Evolutionary conservation across 2,797 vertebrate genomes (phyloP).

Genomic region (Crypturellus tataupa): DNA sequence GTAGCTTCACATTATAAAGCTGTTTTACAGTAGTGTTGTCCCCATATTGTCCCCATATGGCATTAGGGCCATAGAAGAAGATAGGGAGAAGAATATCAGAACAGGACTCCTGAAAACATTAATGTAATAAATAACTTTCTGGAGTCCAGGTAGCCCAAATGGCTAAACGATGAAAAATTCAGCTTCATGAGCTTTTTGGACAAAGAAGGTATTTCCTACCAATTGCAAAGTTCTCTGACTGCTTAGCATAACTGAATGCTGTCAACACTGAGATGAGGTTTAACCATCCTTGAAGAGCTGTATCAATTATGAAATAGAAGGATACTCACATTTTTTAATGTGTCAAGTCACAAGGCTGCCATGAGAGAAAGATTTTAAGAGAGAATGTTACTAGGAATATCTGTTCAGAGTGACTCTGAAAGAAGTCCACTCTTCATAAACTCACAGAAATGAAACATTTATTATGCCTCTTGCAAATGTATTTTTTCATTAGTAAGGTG

Average conservation of each 20-base stretch:
- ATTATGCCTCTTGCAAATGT: too few relatives aligned
- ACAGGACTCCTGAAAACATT: neutral
- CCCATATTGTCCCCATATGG: neutral
- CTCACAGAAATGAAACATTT: neutral
- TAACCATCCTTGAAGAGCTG: neutral
- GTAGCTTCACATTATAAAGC: neutral
- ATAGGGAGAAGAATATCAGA: neutral
- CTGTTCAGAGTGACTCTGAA: neutral
- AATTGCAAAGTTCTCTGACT: neutral
- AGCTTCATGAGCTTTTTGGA: neutral
- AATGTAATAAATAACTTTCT: neutral
- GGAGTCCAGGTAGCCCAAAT: neutral
- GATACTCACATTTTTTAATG: neutral
- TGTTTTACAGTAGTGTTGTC: neutral
- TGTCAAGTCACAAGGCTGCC: neutral
- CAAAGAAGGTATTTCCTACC: neutral
- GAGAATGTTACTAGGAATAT: neutral
- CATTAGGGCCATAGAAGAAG: neutral
- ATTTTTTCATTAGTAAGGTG: neutral
- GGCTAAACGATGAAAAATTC: neutral
- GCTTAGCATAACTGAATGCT: neutral
- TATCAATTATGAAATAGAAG: neutral
- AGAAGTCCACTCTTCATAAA: neutral
- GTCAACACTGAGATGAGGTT: neutral
- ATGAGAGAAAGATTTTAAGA: neutral